A percentile compares a stretch with the other conserved stretches of the same genome.
Evolutionary conservation across 1,140 invertebrate species (phyloP).

Genomic region (Cotesia glomerata): DNA sequence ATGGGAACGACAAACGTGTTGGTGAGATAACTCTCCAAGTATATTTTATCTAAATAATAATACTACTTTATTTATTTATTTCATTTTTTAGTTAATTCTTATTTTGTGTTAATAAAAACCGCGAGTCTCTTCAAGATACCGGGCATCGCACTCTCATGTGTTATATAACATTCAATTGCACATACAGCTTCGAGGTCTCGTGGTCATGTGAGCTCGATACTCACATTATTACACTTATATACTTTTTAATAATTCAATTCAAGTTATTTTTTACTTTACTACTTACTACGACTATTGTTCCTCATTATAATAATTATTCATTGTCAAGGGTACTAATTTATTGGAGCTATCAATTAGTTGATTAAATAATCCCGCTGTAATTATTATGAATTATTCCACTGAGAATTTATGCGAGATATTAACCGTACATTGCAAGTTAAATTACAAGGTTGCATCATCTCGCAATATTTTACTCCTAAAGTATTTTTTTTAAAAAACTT

Average conservation of each 20-base stretch:
- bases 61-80: background rate
- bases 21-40: slow-evolving; percentile 40
- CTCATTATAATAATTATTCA: too few species aligned
- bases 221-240: background rate
- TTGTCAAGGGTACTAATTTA: too few species aligned
- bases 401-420: too few species aligned
- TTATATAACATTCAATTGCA: slow-evolving; percentile 32
- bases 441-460: background rate
- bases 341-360: too few species aligned
- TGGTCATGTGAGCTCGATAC: slow-evolving; percentile 27
- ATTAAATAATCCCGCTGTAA: too few species aligned
- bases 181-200: slow-evolving; percentile 16
- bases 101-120: background rate
- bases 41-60: background rate
- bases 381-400: too few species aligned
- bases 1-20: slow-evolving; percentile 43
- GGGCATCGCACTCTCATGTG: slow-evolving; percentile 15
- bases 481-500: background rate
- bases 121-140: background rate
- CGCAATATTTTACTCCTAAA: background rate
- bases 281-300: background rate
- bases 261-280: background rate
- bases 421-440: too few species aligned
- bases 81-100: background rate
- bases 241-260: background rate